These are phyloP conservation scores for Drosophila azteca DNA, from an alignment of 1,140 invertebrate genomes.

Conservation along the genomic window DNA sequence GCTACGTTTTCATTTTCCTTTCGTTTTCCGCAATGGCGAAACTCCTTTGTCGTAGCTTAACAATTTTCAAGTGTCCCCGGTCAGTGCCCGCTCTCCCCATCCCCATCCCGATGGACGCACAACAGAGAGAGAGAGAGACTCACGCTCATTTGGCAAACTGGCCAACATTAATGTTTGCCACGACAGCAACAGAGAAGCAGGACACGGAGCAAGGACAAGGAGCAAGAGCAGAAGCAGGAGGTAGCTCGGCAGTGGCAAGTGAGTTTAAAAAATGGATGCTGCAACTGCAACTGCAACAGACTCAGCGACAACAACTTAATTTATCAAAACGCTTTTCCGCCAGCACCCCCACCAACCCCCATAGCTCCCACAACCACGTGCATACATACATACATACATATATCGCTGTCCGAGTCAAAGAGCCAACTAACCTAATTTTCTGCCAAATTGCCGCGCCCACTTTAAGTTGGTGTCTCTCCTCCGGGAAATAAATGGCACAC, in stretches of 20 bases:
- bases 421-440: constrained; percentile 65
- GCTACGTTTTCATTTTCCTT: too few relatives aligned
- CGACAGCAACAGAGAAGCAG: neutral
- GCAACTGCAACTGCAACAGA: constrained; percentile 16
- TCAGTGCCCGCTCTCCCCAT: neutral
- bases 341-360: neutral
- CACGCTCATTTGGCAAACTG: constrained; percentile 59
- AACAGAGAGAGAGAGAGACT: too few relatives aligned
- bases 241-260: neutral
- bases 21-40: constrained; percentile 4
- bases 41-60: constrained; percentile 53
- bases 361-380: neutral
- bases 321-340: constrained; percentile 66
- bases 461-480: too few relatives aligned
- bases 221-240: too few relatives aligned
- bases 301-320: constrained; percentile 69
- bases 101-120: too few relatives aligned
- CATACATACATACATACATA: too few relatives aligned
- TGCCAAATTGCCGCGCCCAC: constrained; percentile 32
- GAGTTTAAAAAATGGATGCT: neutral
- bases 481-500: neutral
- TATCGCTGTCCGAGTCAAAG: constrained; percentile 13
- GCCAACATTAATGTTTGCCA: constrained; percentile 40
- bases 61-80: constrained; percentile 46
- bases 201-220: too few relatives aligned